These are phyloP conservation scores for Dendrocincla tyrannina DNA, from an alignment of 2,797 vertebrate species.

Conservation along the genomic window DNA sequence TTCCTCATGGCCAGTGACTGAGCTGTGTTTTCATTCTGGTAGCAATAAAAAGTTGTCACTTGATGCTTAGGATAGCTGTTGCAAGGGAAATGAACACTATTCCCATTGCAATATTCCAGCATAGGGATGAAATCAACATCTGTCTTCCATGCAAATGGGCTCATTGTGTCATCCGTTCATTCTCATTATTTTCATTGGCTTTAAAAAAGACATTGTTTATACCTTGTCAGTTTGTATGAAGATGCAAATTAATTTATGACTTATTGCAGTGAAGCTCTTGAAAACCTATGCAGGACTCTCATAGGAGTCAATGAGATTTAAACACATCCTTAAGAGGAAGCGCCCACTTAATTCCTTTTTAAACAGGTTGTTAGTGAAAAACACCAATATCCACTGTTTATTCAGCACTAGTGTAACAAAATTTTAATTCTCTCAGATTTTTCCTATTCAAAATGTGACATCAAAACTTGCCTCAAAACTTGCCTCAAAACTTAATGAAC, in stretches of 20 bases:
- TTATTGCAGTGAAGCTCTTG: not conserved
- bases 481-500: not conserved
- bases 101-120: not conserved
- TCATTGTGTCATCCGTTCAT: not conserved
- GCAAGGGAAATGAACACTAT: not conserved
- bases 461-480: not conserved
- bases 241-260: not conserved
- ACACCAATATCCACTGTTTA: not conserved
- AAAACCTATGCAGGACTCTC: not conserved
- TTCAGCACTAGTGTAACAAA: not conserved
- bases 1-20: not conserved
- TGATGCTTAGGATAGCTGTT: not conserved
- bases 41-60: not conserved
- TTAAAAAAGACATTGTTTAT: not conserved
- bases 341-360: not conserved
- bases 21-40: not conserved
- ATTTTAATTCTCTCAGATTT: not conserved
- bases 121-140: not conserved
- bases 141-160: not conserved
- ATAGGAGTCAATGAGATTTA: not conserved
- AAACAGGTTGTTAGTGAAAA: not conserved
- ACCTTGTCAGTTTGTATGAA: not conserved
- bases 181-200: conserved; percentile 1
- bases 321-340: not conserved
- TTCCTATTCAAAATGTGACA: not conserved